These are phyloP conservation scores for Suncus etruscus DNA, from an alignment of 2,113 vertebrate genomes.

Conservation along the genomic window DNA sequence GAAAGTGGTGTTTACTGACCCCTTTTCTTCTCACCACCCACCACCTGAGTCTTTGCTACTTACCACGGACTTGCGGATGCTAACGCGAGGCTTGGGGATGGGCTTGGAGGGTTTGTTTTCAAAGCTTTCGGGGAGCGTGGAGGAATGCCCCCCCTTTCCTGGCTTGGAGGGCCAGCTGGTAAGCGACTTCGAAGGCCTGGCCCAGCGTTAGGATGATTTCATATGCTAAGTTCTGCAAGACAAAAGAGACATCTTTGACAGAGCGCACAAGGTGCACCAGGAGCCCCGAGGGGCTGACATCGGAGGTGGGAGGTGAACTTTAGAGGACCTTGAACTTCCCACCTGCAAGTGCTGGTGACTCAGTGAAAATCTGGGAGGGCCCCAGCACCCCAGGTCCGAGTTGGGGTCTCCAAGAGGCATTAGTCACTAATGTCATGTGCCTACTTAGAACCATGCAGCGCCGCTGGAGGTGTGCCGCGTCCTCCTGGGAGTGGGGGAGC, in stretches of 20 bases:
- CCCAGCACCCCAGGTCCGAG: not conserved
- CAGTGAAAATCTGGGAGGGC: not conserved
- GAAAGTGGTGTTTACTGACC: not conserved
- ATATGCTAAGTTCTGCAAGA: constrained; percentile 96
- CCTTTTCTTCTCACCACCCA: not conserved
- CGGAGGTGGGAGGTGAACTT: too few species aligned
- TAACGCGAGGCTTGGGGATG: constrained; percentile 97
- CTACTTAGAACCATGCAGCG: accelerated
- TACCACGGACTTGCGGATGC: constrained; percentile 98
- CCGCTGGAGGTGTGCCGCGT: not conserved
- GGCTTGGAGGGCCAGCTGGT: constrained; percentile 98
- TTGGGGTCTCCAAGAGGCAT: not conserved
- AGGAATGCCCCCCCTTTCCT: constrained; percentile 98
- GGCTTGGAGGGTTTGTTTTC: constrained; percentile 98
- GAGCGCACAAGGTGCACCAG: not conserved
- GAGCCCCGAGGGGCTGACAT: not conserved
- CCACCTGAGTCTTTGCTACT: constrained; percentile 83
- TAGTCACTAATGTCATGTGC: not conserved
- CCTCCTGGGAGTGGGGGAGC: too few species aligned
- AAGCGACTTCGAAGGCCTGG: constrained; percentile 99
- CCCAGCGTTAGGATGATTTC: constrained; percentile 99
- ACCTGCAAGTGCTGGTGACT: accelerated
- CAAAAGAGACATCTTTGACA: constrained; percentile 44
- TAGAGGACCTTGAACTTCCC: not conserved
- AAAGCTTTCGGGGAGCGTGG: constrained; percentile 98